phyloP scores from a whole-genome alignment of 1,140 invertebrate genomes.

The Drosophila paulistorum region DNA sequence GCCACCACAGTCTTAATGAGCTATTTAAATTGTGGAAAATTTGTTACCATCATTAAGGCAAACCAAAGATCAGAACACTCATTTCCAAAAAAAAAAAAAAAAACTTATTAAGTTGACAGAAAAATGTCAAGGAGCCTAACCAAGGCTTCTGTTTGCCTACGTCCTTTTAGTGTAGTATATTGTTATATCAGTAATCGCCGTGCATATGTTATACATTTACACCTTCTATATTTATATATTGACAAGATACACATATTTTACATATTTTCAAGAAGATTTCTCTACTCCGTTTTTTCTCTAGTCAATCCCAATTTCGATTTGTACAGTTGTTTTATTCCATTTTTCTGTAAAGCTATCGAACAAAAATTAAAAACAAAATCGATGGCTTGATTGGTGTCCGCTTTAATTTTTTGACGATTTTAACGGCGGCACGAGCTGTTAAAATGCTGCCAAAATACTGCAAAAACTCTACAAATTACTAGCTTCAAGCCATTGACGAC shows the following conservation, averaged over 20 bases:
- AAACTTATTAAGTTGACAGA: no score
- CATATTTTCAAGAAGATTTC: no score
- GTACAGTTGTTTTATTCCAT: no score
- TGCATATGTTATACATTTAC: no score
- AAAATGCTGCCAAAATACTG: slow-evolving; percentile 48
- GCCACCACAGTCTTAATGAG: neutral
- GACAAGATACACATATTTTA: no score
- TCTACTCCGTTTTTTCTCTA: no score
- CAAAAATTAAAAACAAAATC: neutral
- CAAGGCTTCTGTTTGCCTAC: no score
- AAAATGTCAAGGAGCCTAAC: no score
- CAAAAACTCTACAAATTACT: slow-evolving; percentile 64
- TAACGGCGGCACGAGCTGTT: slow-evolving; percentile 59
- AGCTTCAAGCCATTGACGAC: slow-evolving; percentile 40
- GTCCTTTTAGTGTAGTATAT: no score
- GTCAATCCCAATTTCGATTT: no score
- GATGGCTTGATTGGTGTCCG: neutral
- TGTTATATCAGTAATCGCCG: no score
- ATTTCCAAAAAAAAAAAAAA: no score
- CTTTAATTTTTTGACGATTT: neutral
- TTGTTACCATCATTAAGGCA: neutral
- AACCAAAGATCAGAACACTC: neutral
- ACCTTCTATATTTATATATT: neutral
- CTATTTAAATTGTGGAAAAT: neutral
- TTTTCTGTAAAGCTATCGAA: neutral